Conservation (phyloP, 2,113 vertebrate genomes). For the Thalassoma bifasciatum region DNA sequence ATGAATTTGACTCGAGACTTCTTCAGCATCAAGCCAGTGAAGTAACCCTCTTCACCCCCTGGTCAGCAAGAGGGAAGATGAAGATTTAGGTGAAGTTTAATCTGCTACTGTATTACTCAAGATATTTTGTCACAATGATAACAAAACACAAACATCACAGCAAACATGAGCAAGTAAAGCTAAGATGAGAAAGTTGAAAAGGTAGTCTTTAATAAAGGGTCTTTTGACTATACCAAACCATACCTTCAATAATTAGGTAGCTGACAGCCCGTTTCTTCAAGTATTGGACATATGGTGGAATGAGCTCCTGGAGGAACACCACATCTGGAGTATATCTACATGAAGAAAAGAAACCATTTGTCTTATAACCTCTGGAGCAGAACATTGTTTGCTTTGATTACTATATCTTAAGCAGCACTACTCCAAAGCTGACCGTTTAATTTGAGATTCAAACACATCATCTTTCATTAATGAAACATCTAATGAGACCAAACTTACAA, state of each 20-base stretch:
- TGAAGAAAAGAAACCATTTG: slow-evolving; percentile 29
- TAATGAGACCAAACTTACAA: slow-evolving; percentile 82
- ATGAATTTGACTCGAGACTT: slow-evolving; percentile 89
- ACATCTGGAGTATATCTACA: slow-evolving; percentile 93
- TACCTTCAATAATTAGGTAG: slow-evolving; percentile 91
- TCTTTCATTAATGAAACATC: neutral
- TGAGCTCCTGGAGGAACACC: slow-evolving; percentile 94
- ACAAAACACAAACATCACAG: neutral
- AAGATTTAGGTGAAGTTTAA: neutral
- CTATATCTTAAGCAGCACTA: neutral
- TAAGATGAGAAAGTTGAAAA: too few relatives aligned
- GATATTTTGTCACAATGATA: neutral
- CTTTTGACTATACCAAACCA: slow-evolving; percentile 53
- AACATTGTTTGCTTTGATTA: too few relatives aligned
- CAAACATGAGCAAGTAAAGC: too few relatives aligned
- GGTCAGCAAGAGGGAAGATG: slow-evolving; percentile 17
- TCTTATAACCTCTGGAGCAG: neutral
- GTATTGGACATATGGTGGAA: slow-evolving; percentile 85
- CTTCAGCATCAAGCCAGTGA: slow-evolving; percentile 93
- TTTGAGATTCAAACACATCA: too few relatives aligned
- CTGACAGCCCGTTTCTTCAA: slow-evolving; percentile 88
- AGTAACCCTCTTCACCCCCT: slow-evolving; percentile 92
- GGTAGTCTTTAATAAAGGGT: neutral
- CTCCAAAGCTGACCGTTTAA: too few relatives aligned
- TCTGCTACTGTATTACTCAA: neutral